A percentile compares a stretch with the other conserved stretches of the same genome.
Conservation (phyloP, 2,797 vertebrate genomes). For the Pseudotriccus pelzelni region DNA sequence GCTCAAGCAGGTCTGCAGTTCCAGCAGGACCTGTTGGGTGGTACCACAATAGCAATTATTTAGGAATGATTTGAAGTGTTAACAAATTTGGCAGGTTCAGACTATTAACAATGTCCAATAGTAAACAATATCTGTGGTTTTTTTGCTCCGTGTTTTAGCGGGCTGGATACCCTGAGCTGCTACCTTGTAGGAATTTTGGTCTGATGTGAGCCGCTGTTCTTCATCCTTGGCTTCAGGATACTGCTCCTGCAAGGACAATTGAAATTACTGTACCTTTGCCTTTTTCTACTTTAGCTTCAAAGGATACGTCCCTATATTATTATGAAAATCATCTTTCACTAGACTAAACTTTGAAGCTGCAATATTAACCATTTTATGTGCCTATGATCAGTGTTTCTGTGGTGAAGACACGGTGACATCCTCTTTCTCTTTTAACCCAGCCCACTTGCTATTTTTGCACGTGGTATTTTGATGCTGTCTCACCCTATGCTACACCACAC, state of each 20-base stretch:
- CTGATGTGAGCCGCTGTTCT: background rate
- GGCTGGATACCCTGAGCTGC: background rate
- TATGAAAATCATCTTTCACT: background rate
- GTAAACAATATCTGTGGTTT: background rate
- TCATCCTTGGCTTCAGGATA: background rate
- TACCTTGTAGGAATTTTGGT: background rate
- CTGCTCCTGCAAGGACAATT: background rate
- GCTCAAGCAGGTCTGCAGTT: background rate
- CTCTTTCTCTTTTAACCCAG: background rate
- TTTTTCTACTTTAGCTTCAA: background rate
- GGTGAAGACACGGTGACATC: background rate
- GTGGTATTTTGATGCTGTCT: background rate
- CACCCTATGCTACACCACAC: background rate
- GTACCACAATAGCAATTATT: background rate
- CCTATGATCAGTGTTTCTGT: background rate
- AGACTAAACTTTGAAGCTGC: background rate
- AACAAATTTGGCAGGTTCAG: background rate
- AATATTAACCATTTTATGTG: background rate
- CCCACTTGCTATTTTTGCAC: background rate
- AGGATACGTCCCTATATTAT: background rate
- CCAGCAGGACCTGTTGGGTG: background rate
- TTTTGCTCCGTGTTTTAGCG: background rate
- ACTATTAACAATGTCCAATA: background rate
- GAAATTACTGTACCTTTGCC: background rate
- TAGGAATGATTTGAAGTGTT: background rate